Base-by-base conservation (phyloP, 2,797 vertebrate genomes). In the Cyclopterus lumpus region DNA sequence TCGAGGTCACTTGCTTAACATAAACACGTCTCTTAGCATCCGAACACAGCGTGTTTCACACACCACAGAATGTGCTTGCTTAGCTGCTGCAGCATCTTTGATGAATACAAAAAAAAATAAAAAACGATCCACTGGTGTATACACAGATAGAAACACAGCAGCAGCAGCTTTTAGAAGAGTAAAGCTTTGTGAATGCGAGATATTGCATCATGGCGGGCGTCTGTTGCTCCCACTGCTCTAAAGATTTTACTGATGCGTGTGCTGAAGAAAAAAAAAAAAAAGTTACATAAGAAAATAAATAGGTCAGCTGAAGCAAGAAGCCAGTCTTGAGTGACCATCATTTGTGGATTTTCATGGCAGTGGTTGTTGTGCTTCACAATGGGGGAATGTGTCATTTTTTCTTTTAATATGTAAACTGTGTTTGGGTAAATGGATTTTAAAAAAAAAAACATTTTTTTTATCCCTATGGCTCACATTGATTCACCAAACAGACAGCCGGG, bases 391-490 rank as follows among this genome's bases (percentile, higher is more conserved):
- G 53, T 77, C 78, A 73, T 36, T 70, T 87, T 79, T 36, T 70
- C 87, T 79, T 40, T 70, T 51, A 79, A 71, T 62, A 66, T 67
- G 54, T 79, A 85, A 89, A 86, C 71, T 74, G 67, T 81, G 74
- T 71, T 85, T 1, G 34, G 79, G 80, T 51, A 87, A 83, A 88
- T 80, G 34, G 67, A n/a, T 59, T 81, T 82, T 81, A n/a, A n/a
- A n/a, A n/a, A n/a, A n/a, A n/a, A n/a, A n/a, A n/a, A n/a, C n/a
- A n/a, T n/a, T n/a, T 28, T 28, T 28, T 80, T 76, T 70, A 84
- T 83, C 80, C 62, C 69, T 10, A 3, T 69, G 73, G 66, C 74
- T 73, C 51, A 46, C 78, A 28, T 62, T 72, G 73, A 88, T 79
- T 82, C 75, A 74, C 60, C 30, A 81, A 66, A 78, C 65, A 86